Conservation (phyloP, 2,888 invertebrate genomes). For the Stratiomys singularior region DNA sequence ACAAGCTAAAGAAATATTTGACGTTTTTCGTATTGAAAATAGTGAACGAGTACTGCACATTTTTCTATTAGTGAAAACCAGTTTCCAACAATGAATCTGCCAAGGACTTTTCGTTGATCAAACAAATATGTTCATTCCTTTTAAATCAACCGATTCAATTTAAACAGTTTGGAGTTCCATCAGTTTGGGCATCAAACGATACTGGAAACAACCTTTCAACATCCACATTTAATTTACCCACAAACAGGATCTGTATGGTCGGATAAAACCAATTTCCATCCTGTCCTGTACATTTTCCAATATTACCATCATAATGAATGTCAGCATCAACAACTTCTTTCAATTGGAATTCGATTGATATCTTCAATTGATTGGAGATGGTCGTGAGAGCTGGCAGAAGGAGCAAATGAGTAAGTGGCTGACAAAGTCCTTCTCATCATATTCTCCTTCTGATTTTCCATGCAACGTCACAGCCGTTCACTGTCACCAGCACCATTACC, state of each 20-base stretch:
- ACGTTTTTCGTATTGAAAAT: not conserved
- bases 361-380: slow-evolving; percentile 32
- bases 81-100: no score
- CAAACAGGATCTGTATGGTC: not conserved
- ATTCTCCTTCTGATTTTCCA: slow-evolving; percentile 4
- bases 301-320: slow-evolving; percentile 19
- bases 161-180: no score
- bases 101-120: no score
- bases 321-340: slow-evolving; percentile 38
- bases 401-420: not conserved
- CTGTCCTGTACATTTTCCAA: slow-evolving; percentile 16
- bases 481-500: slow-evolving; percentile 34
- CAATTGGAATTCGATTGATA: slow-evolving; percentile 44
- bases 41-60: not conserved
- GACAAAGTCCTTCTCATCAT: slow-evolving; percentile 5
- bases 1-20: not conserved
- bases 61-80: no score
- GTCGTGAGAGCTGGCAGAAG: not conserved
- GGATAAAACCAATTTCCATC: not conserved
- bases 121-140: no score
- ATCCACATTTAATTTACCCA: not conserved
- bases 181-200: not conserved
- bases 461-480: slow-evolving; percentile 2
- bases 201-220: not conserved
- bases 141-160: no score